These are phyloP conservation scores for Bambusicola thoracicus DNA, from an alignment of 2,113 vertebrate species.

Conservation along the genomic window DNA sequence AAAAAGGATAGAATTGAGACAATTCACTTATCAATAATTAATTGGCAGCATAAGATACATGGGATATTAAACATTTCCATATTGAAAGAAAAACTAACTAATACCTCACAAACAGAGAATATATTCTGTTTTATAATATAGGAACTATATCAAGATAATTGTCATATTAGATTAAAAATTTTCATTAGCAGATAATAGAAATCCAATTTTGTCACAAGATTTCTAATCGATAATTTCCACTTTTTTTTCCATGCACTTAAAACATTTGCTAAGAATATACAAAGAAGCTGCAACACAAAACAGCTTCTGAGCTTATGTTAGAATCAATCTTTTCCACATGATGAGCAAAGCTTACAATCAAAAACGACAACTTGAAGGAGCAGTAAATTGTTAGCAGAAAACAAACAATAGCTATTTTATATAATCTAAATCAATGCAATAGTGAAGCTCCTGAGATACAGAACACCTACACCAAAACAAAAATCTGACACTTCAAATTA, in stretches of 20 bases:
- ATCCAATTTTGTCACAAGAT: neutral
- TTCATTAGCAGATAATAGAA: neutral
- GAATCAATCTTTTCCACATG: constrained; percentile 12
- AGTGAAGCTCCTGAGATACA: neutral
- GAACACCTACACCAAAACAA: constrained; percentile 28
- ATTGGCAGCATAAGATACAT: neutral
- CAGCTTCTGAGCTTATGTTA: neutral
- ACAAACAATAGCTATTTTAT: constrained; percentile 26
- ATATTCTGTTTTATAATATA: neutral
- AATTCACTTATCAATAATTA: neutral
- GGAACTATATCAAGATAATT: neutral
- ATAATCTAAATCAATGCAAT: neutral
- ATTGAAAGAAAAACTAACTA: neutral
- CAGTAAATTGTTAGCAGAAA: constrained; percentile 12
- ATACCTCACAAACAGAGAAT: neutral
- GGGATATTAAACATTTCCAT: neutral
- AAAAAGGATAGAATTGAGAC: neutral
- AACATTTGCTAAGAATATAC: neutral
- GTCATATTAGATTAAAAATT: neutral
- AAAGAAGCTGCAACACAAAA: neutral
- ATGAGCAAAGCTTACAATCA: constrained; percentile 13
- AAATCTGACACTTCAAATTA: constrained; percentile 6
- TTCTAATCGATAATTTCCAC: neutral
- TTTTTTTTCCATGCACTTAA: neutral
- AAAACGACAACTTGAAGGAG: neutral